phyloP scores from a whole-genome alignment of 2,113 vertebrate species.

The Anguilla japonica region DNA sequence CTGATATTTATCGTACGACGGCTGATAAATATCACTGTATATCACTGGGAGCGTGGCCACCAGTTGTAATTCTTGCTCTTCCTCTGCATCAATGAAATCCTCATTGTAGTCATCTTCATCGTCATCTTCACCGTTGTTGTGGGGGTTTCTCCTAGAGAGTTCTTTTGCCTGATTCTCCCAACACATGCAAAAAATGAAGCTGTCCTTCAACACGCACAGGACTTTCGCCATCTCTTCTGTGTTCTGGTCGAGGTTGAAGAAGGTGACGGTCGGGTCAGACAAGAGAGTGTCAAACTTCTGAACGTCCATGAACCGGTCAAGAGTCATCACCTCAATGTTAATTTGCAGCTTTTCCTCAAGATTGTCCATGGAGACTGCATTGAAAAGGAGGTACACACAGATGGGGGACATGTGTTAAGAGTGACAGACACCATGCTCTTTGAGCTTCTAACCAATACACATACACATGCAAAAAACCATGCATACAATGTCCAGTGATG shows the following conservation, averaged over 20 bases:
- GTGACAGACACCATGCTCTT: not conserved
- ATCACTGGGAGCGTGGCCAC: conserved; percentile 43
- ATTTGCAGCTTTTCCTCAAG: conserved; percentile 49
- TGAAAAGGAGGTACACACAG: not conserved
- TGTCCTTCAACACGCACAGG: conserved; percentile 65
- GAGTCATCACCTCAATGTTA: conserved; percentile 54
- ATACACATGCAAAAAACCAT: not conserved
- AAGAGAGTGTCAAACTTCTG: conserved; percentile 22
- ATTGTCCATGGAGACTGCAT: conserved; percentile 70
- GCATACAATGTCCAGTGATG: not conserved
- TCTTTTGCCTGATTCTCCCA: conserved; percentile 69
- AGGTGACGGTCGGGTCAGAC: conserved; percentile 24
- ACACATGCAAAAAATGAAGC: conserved; percentile 73
- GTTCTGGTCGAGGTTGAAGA: conserved; percentile 67
- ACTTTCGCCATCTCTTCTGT: conserved; percentile 56
- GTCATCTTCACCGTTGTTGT: accelerated
- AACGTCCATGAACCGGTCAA: conserved; percentile 65
- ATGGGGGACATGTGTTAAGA: not conserved
- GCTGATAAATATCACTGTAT: conserved; percentile 48
- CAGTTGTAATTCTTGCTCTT: accelerated
- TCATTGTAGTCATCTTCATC: not conserved
- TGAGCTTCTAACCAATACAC: not conserved
- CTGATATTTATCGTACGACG: conserved; percentile 60
- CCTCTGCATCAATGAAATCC: not conserved
- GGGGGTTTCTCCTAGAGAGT: accelerated